Evolutionary conservation across 1,140 invertebrate species (phyloP), one percentile per base, ranked within the genome.

Genomic region (Antheraea mylitta): DNA sequence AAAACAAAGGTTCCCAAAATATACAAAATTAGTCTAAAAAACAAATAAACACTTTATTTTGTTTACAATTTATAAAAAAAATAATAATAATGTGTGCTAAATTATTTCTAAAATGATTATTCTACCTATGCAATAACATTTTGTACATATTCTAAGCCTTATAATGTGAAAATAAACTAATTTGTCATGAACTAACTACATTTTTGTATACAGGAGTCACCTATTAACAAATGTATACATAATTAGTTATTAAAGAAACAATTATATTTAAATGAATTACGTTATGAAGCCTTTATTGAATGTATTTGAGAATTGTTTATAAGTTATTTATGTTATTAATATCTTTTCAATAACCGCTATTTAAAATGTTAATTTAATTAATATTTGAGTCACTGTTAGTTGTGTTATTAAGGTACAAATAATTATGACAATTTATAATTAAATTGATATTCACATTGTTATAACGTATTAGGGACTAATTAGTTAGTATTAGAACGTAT

Each of bases 61-160:
- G 38, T 10, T 42, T 10, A 10, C 11, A 42, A 42, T 7, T 10
- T 11, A 42, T 10, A 42, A 42, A 10, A n/a, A 42, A 42, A 10
- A 0, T 42, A 42, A 42, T 10, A 10, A 42, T 11, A 42, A 38
- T 7, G 38, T 42, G 38, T 11, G 38, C 38, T 42, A 42, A 42
- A 42, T 10, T 42, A 42, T 42, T 42, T 42, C 38, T 42, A 42
- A 42, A 42, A 42, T 42, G 2, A 90, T 89, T 90, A 90, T 85
- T 86, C 85, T 90, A 89, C 77, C 87, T 90, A 90, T 78, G 65
- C 67, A 80, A 79, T 83, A 84, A 87, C 75, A 79, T 82, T 90
- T 89, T 90, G 88, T 90, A 90, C 86, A 87, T 82, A 82, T 78
- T 82, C 79, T 86, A 90, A 90, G 85, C 86, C 88, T 90, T 85